Base-by-base conservation (phyloP, 2,113 vertebrate genomes). In the Anseranas semipalmata region DNA sequence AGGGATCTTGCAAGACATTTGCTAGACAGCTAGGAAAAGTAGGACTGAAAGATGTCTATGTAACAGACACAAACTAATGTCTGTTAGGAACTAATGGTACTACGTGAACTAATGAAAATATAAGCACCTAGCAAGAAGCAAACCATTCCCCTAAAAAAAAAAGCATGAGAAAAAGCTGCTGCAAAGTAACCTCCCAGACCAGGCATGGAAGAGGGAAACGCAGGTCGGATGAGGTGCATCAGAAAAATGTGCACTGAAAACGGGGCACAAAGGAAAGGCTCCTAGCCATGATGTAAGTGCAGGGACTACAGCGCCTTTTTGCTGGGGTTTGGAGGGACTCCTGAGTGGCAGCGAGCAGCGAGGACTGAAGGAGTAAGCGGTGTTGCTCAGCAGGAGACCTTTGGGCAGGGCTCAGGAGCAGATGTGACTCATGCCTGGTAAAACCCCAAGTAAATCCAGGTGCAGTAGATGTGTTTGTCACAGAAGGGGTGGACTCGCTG, bases 251-350 rank as follows among this genome's bases (percentile, higher is more conserved):
- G 7, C 32, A 27, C 14, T 70, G 53, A 25, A 75, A 76, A 35
- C 4, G 20, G 14, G 9, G 37, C 4, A 12, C 0, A 0, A 68
- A 28, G 55, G 27, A 50, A 67, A 74, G 71, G 13, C 20, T 25
- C 14, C 2, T 52, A 24, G 4, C 28, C 2, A 0, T 46, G 50
- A 10, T 45, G 0, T 8, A 17, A 41, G 19, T 21, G 20, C 25
- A 62, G n/a, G 13, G 24, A 41, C 22, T 52, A 4, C 7, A 39
- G 20, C 12, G 19, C 35, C 15, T 0, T 67, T 79, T 66, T 77
- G 8, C 27, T 66, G 45, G 43, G 46, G 24, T 72, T 67, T 67
- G 56, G 43, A 56, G 30, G 33, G 28, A 21, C 19, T 77, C 3
- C 1, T 2, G 13, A 18, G 4, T 0, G 0, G 41, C 58, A 72